Evolutionary conservation across 2,113 vertebrate genomes (phyloP).

Genomic region (Thalassoma bifasciatum): DNA sequence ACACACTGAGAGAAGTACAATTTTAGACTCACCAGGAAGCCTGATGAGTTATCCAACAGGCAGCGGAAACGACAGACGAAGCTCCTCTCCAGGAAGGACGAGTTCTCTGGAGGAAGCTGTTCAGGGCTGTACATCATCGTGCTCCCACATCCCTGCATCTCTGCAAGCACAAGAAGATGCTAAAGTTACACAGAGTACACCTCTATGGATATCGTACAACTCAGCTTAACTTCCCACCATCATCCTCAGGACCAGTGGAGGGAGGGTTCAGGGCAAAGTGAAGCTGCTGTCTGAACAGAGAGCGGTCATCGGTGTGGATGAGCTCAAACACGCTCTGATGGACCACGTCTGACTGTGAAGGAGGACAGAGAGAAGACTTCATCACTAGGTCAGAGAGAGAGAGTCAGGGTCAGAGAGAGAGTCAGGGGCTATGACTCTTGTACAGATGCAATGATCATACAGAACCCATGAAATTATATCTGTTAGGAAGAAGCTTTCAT

Average conservation of each 20-base stretch:
- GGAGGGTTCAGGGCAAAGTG: conserved; percentile 79
- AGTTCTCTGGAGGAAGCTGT: conserved; percentile 84
- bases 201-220: too few relatives aligned
- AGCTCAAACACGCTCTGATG: conserved; percentile 85
- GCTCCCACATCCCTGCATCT: conserved; percentile 16
- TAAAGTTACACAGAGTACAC: too few relatives aligned
- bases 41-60: conserved; percentile 87
- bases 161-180: conserved; percentile 23
- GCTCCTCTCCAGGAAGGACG: conserved; percentile 85
- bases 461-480: too few relatives aligned
- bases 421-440: too few relatives aligned
- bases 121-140: conserved; percentile 59
- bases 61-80: conserved; percentile 87
- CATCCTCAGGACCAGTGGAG: neutral
- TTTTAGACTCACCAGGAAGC: conserved; percentile 82
- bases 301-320: conserved; percentile 84
- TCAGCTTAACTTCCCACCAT: conserved; percentile 49
- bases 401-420: too few relatives aligned
- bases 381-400: too few relatives aligned
- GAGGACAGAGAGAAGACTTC: neutral
- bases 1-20: too few relatives aligned
- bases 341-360: conserved; percentile 82
- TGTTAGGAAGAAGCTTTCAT: too few relatives aligned
- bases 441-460: too few relatives aligned
- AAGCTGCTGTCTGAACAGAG: conserved; percentile 81